Evolutionary conservation across 2,888 invertebrate genomes (phyloP).

Genomic region (Exocentrus adspersus): DNA sequence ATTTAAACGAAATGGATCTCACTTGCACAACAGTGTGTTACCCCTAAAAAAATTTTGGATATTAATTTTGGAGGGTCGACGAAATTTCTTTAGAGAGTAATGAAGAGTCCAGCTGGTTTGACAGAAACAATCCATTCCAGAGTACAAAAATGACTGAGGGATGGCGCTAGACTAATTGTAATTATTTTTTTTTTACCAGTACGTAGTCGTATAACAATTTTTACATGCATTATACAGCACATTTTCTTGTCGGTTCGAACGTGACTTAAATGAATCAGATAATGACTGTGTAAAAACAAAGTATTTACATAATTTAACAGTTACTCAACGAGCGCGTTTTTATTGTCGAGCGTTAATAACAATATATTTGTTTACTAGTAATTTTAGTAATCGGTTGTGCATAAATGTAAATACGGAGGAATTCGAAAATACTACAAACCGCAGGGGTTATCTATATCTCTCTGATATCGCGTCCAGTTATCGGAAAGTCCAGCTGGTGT

Average conservation of each 20-base stretch:
- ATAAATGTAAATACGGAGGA: constrained; percentile 24
- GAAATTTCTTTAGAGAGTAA: no score
- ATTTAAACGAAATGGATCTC: no score
- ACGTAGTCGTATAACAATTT: not conserved
- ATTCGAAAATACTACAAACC: constrained; percentile 39
- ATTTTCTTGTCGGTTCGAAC: not conserved
- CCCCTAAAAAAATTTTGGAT: no score
- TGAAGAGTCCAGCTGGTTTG: no score
- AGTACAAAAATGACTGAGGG: no score
- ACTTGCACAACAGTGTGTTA: no score
- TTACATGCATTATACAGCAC: not conserved
- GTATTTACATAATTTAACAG: constrained; percentile 5
- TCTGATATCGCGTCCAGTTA: constrained; percentile 28
- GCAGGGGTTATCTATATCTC: constrained; percentile 36
- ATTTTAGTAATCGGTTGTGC: constrained; percentile 8
- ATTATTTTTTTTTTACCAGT: no score
- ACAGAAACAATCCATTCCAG: no score
- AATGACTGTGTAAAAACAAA: not conserved
- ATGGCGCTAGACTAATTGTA: no score
- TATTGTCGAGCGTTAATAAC: not conserved
- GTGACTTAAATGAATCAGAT: not conserved
- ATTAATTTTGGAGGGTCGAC: no score
- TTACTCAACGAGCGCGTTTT: not conserved
- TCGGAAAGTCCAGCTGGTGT: constrained; percentile 33
- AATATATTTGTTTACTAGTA: no score